These are phyloP conservation scores for Limnephilus marmoratus DNA, from an alignment of 2,888 invertebrate genomes.

Conservation along the genomic window DNA sequence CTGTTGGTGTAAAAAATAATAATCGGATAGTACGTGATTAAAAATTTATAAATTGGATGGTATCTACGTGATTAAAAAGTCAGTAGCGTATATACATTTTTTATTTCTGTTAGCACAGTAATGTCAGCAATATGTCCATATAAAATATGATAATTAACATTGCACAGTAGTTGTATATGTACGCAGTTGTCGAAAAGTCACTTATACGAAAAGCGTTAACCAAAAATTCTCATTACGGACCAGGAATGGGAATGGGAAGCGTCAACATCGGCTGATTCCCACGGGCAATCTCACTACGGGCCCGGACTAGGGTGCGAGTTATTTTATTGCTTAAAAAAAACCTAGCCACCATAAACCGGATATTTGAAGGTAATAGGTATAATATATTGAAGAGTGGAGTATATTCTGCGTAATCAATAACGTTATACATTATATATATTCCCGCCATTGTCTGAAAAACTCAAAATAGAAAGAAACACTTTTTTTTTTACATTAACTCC, in stretches of 20 bases:
- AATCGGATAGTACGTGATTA: background rate
- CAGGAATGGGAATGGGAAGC: slow-evolving; percentile 49
- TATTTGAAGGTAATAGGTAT: no score
- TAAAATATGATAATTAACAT: slow-evolving; percentile 37
- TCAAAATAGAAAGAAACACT: no score
- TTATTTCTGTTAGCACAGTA: slow-evolving; percentile 11
- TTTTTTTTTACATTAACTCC: no score
- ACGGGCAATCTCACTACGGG: slow-evolving; percentile 28
- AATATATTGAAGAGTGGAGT: no score
- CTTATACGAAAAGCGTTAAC: slow-evolving; percentile 33
- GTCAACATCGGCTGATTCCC: slow-evolving; percentile 50
- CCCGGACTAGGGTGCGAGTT: background rate
- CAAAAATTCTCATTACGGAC: slow-evolving; percentile 42
- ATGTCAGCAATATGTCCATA: background rate
- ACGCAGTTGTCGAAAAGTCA: slow-evolving; percentile 14
- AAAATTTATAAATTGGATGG: no score
- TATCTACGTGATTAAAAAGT: background rate
- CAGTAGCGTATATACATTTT: background rate
- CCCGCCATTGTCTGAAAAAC: no score
- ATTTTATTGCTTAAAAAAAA: background rate
- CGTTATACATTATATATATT: no score
- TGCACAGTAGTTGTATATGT: slow-evolving; percentile 28
- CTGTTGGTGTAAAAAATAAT: background rate
- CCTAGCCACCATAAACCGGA: no score
- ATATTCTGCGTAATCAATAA: no score